These are phyloP conservation scores for Thalassaphorura encarpata DNA, from an alignment of 1,140 invertebrate genomes.

Conservation along the genomic window DNA sequence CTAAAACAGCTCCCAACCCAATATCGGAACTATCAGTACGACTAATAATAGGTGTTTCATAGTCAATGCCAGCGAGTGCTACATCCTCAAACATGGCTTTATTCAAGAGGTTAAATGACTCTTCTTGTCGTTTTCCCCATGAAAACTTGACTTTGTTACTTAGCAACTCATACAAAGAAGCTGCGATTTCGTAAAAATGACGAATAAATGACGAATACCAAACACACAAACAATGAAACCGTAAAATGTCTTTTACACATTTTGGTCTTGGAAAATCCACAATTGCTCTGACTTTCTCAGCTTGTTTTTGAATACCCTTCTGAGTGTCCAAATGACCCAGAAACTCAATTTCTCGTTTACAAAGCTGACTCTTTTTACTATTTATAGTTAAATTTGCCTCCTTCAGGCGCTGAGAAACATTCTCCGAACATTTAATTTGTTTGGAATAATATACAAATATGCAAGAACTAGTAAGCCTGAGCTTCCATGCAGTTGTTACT, in stretches of 20 bases:
- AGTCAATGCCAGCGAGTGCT: conserved; percentile 12
- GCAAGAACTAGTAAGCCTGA: no score
- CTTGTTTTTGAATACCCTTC: conserved; percentile 35
- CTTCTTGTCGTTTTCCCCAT: conserved; percentile 15
- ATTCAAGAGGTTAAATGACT: conserved; percentile 23
- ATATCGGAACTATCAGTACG: conserved; percentile 15
- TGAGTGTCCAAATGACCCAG: conserved; percentile 36
- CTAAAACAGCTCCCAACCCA: conserved; percentile 8
- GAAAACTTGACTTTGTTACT: not conserved
- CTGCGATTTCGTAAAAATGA: conserved; percentile 22
- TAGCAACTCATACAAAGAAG: conserved; percentile 24
- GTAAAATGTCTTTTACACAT: conserved; percentile 21
- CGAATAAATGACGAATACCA: conserved; percentile 29
- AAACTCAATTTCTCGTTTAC: conserved; percentile 35
- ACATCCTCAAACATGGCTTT: conserved; percentile 3
- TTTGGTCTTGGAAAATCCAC: conserved; percentile 22
- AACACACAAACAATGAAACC: conserved; percentile 34
- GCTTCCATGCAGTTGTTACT: no score
- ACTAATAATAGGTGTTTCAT: conserved; percentile 6
- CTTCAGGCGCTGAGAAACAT: conserved; percentile 36
- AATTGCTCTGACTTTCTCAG: conserved; percentile 34
- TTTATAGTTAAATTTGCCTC: conserved; percentile 40
- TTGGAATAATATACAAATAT: no score
- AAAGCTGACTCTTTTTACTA: conserved; percentile 39
- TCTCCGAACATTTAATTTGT: conserved; percentile 34